Base-by-base conservation (phyloP, 2,888 invertebrate genomes). In the Epinotia bilunana region DNA sequence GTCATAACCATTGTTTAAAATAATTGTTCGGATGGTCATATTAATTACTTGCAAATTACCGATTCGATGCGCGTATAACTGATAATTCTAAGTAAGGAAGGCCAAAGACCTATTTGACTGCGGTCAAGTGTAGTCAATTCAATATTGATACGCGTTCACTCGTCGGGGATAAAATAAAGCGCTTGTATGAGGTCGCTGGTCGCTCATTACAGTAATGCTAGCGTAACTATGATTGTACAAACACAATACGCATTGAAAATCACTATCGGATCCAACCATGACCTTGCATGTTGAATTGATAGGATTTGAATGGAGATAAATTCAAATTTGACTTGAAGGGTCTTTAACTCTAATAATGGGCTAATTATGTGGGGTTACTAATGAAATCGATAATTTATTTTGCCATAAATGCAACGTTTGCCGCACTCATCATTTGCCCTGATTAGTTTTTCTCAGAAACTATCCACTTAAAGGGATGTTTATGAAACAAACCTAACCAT, bases 71-170 rank as follows among this genome's bases (percentile, higher is more conserved):
- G 46, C 71, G 61, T 62, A 57, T 39, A 61, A 61, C 64, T 60
- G 46, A 72, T 75, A 67, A 72, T 65, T 75, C 64, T 49, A 33
- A 64, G 39, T 79, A 78, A 80, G 79, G 74, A 78, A 79, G 82
- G 81, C 78, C 82, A 81, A 77, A 79, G 81, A 80, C 81, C 83
- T 78, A 83, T 81, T 79, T 80, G 78, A 71, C 78, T 74, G 77
- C 79, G 80, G 82, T 82, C 81, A 83, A 82, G 81, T 80, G 81
- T 82, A 81, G 80, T 78, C 79, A 80, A 49, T 73, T 77, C 77
- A 77, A 79, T 80, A 79, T 79, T 78, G 80, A 78, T 80, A 78
- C 76, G 20, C 16, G 53, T 57, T 53, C n/a, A 73, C 73, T 72
- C 75, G 76, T 68, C 76, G 79, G 76, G 76, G 28, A 62, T 65